A percentile compares a stretch with the other conserved stretches of the same genome.
These are phyloP conservation scores for Lytechinus pictus DNA, from an alignment of 35 echinoderm and acorn worm species.

Conservation along the genomic window DNA sequence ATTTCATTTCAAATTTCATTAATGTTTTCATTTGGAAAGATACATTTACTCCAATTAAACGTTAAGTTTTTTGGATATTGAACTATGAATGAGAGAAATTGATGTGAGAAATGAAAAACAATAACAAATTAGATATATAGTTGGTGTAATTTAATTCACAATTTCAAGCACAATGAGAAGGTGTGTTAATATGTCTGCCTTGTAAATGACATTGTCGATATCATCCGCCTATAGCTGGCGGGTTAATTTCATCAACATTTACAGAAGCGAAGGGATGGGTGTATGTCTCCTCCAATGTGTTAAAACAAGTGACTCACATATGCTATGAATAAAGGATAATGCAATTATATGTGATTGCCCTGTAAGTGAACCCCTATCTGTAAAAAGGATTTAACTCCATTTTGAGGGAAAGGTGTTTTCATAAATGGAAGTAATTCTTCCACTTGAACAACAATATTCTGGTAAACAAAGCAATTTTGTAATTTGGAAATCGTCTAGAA, in stretches of 20 bases:
- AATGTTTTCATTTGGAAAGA: too few species aligned
- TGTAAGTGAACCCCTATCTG: background rate
- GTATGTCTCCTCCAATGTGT: background rate
- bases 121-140: too few species aligned
- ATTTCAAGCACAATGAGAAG: background rate
- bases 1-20: too few species aligned
- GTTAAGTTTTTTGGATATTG: too few species aligned
- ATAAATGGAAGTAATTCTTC: background rate
- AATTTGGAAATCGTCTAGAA: background rate
- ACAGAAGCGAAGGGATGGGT: background rate
- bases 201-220: background rate
- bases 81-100: too few species aligned
- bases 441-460: too few species aligned
- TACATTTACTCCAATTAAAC: too few species aligned
- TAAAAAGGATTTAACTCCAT: background rate
- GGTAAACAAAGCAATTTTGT: too few species aligned
- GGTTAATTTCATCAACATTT: constrained; percentile 13
- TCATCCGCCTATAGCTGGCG: background rate
- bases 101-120: too few species aligned
- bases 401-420: background rate
- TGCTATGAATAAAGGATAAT: background rate
- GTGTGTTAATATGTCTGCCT: background rate
- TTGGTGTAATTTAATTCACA: background rate
- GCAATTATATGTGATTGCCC: background rate
- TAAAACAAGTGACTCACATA: background rate